Percentiles rank a stretch among this genome's conserved stretches.
Conservation (phyloP, 1,140 invertebrate genomes). For the Ladona fulva region DNA sequence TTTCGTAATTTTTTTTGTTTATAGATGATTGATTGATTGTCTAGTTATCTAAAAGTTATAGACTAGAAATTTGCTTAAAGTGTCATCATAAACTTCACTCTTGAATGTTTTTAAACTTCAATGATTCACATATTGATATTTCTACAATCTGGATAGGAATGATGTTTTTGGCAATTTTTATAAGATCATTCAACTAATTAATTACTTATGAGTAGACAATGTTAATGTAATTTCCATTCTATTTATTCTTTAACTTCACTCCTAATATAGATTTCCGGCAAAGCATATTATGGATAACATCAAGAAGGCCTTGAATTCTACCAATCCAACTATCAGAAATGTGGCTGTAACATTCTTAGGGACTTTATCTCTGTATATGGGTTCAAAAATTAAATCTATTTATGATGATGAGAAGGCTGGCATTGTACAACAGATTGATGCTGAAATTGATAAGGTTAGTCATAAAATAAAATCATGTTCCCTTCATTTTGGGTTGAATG, state of each 20-base stretch:
- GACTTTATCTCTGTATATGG: slow-evolving; percentile 72
- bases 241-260: slow-evolving; percentile 20
- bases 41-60: too few relatives aligned
- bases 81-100: too few relatives aligned
- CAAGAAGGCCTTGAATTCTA: slow-evolving; percentile 73
- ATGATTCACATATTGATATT: too few relatives aligned
- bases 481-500: not conserved
- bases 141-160: too few relatives aligned
- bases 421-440: slow-evolving; percentile 73
- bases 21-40: too few relatives aligned
- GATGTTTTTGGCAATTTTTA: not conserved
- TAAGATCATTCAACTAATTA: not conserved
- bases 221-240: slow-evolving; percentile 12
- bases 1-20: too few relatives aligned
- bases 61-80: too few relatives aligned
- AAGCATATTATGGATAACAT: slow-evolving; percentile 70
- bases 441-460: slow-evolving; percentile 73
- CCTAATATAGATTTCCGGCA: slow-evolving; percentile 55
- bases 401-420: slow-evolving; percentile 83
- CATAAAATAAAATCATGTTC: not conserved
- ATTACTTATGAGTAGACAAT: not conserved
- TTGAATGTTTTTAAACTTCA: too few relatives aligned
- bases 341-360: slow-evolving; percentile 59
- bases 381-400: slow-evolving; percentile 59
- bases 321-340: slow-evolving; percentile 71